Evolutionary conservation across 2,113 vertebrate genomes (phyloP), one percentile per base, ranked within the genome.

Genomic region (Alaudala cheleensis): DNA sequence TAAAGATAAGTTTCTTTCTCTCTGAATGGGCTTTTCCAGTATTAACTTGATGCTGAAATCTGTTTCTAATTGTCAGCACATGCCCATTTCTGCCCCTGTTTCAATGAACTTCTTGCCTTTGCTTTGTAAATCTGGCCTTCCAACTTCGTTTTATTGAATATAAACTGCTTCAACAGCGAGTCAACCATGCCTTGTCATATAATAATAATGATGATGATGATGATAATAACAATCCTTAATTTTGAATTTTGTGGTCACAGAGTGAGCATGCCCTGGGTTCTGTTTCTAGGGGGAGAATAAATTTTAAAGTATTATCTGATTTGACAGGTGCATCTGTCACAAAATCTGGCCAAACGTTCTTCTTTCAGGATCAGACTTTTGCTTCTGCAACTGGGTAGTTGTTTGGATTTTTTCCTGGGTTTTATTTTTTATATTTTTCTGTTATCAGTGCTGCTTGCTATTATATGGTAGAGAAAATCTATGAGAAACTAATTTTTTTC

Each of bases 121-220:
- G 25, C 33, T 33, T 85, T 71, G 56, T 86, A 95, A 88, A 82
- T 94, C 29, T 79, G 44, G 17, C 22, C 34, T 96, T 92, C 34
- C 69, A 44, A 4, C 40, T 86, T 95, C 74, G 81, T 88, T 91
- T 64, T 80, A 50, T 92, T 81, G 78, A 47, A 53, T 87, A 58
- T 74, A 60, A 95, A 62, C 76, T 97, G 50, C 51, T 96, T 76
- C 83, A 95, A 58, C 58, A 88, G 42, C 47, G 51, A 92, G 44
- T 61, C 64, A 94, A 51, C 57, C 31, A 56, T 51, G 66, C 47
- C 71, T 90, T 71, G 37, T 86, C 9, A n/a, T 53, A 88, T 90
- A 81, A 72, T 42, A 86, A 54, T 72, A 76, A 53, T 74, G 71
- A 34, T 18, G 81, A 31, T 12, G 72, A 15, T 77, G 25, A 40